phyloP scores from a whole-genome alignment of 2,888 invertebrate species.

The Lingula anatina region DNA sequence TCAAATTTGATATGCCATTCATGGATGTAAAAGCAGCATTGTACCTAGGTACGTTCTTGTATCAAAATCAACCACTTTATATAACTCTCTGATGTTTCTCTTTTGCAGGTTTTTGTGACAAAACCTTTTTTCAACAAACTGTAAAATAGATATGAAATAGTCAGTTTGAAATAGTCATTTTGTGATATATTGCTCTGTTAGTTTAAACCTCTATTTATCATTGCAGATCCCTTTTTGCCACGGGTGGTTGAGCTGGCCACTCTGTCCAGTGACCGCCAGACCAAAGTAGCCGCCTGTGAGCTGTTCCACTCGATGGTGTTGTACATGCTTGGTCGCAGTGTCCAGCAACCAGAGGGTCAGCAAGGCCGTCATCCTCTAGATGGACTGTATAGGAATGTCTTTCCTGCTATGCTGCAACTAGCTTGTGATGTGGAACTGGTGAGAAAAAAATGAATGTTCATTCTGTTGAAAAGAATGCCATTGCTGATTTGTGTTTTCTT shows the following conservation, averaged over 20 bases:
- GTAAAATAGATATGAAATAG: too few species aligned
- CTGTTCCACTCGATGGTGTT: constrained; percentile 63
- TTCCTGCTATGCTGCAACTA: constrained; percentile 59
- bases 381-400: constrained; percentile 57
- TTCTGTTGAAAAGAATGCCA: too few species aligned
- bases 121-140: too few species aligned
- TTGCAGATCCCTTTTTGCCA: constrained; percentile 61
- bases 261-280: constrained; percentile 63
- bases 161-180: too few species aligned
- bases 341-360: constrained; percentile 28
- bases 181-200: constrained; percentile 17
- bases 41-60: too few species aligned
- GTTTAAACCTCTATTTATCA: constrained; percentile 45
- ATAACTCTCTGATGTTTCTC: too few species aligned
- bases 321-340: constrained; percentile 60
- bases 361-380: constrained; percentile 44
- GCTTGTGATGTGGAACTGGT: constrained; percentile 66
- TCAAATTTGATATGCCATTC: constrained; percentile 60
- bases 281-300: constrained; percentile 68
- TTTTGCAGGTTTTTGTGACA: too few species aligned
- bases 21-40: constrained; percentile 60
- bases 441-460: too few species aligned
- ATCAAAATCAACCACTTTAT: too few species aligned
- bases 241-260: constrained; percentile 61
- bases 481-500: too few species aligned